Conservation (phyloP, 1,140 invertebrate species). For the Hyles vespertilio region DNA sequence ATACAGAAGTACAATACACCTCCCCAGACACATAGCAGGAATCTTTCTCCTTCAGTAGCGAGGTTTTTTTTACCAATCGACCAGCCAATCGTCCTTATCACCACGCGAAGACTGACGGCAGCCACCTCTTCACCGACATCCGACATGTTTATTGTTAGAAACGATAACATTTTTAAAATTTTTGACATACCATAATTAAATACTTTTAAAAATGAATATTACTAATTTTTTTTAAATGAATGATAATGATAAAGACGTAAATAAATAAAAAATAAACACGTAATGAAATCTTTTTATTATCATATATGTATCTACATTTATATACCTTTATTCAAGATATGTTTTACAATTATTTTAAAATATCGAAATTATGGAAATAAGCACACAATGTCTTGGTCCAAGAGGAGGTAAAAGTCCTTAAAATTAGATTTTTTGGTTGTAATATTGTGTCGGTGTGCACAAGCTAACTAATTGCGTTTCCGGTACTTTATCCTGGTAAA, state of each 20-base stretch:
- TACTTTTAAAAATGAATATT: too few relatives aligned
- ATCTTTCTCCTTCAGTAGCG: slow-evolving; percentile 61
- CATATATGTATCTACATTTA: too few relatives aligned
- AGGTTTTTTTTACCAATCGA: slow-evolving; percentile 62
- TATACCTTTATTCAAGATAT: too few relatives aligned
- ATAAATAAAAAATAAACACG: too few relatives aligned
- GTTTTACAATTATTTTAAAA: too few relatives aligned
- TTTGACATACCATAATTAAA: too few relatives aligned
- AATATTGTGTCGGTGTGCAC: slow-evolving; percentile 57
- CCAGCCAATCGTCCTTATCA: slow-evolving; percentile 39
- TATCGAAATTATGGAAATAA: too few relatives aligned
- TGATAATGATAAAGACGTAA: too few relatives aligned
- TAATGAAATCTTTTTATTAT: too few relatives aligned
- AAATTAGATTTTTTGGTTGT: not conserved
- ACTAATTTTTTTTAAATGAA: too few relatives aligned
- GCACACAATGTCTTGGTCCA: too few relatives aligned
- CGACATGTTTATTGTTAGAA: slow-evolving; percentile 2
- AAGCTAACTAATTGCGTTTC: slow-evolving; percentile 57
- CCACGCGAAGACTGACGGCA: slow-evolving; percentile 31
- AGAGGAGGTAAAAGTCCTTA: too few relatives aligned
- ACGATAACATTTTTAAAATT: not conserved
- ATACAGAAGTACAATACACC: slow-evolving; percentile 13
- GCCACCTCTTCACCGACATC: slow-evolving; percentile 22
- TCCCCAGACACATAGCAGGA: slow-evolving; percentile 19
- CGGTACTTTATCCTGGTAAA: slow-evolving; percentile 17